Evolutionary conservation across 2,888 invertebrate genomes (phyloP).

Genomic region (Ganaspis brasiliensis): DNA sequence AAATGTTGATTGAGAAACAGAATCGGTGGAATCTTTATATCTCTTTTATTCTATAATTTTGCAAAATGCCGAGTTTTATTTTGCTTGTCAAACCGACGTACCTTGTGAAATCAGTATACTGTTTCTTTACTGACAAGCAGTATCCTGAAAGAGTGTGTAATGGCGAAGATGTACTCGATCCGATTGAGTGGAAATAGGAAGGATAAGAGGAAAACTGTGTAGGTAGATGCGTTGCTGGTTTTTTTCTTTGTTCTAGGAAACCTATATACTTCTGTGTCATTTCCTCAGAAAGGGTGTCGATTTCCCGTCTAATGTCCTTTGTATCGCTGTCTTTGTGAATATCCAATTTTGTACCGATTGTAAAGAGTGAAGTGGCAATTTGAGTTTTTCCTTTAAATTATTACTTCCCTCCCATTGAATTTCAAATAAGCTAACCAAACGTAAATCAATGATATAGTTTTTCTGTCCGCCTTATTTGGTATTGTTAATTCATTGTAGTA

Average conservation of each 20-base stretch:
- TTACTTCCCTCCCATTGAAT: conserved; percentile 9
- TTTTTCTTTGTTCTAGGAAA: conserved; percentile 41
- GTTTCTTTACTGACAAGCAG: conserved; percentile 40
- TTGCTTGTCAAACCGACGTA: conserved; percentile 16
- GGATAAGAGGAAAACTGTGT: conserved; percentile 66
- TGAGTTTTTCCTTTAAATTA: conserved; percentile 13
- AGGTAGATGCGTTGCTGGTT: conserved; percentile 58
- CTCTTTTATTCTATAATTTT: conserved; percentile 31
- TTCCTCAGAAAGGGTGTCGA: conserved; percentile 53
- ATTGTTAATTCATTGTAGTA: no score
- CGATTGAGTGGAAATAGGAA: conserved; percentile 66
- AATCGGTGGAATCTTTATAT: background rate
- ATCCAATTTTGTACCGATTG: conserved; percentile 28
- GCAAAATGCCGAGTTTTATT: conserved; percentile 31
- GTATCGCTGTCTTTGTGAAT: conserved; percentile 36
- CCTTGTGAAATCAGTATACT: conserved; percentile 18
- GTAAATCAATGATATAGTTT: background rate
- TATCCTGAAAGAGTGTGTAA: conserved; percentile 53
- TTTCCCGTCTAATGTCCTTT: conserved; percentile 36
- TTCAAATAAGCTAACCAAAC: conserved; percentile 6
- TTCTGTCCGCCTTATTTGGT: no score
- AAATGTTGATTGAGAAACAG: no score
- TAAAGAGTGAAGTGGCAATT: conserved; percentile 22
- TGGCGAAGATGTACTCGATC: conserved; percentile 62
- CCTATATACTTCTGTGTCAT: conserved; percentile 48